Conservation (phyloP, 2,888 invertebrate genomes). For the Heliconius sara region DNA sequence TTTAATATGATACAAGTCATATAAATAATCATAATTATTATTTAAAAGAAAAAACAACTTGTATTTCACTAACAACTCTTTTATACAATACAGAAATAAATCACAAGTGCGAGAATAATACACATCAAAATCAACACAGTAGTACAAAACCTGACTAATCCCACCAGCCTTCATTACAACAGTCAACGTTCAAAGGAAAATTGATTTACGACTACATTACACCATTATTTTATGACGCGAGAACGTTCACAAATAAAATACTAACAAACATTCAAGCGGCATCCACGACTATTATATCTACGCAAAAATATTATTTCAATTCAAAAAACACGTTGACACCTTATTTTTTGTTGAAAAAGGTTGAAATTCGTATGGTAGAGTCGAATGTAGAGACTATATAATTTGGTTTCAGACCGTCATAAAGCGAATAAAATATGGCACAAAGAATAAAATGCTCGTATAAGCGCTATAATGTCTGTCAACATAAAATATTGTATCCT, state of each 20-base stretch:
- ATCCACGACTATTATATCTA: slow-evolving; percentile 80
- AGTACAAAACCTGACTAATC: slow-evolving; percentile 45
- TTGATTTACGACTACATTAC: slow-evolving; percentile 82
- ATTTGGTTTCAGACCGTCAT: slow-evolving; percentile 73
- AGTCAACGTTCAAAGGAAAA: slow-evolving; percentile 80
- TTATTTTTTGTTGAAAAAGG: slow-evolving; percentile 52
- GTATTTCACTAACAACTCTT: slow-evolving; percentile 3
- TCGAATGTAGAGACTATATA: slow-evolving; percentile 48
- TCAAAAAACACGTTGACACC: slow-evolving; percentile 42
- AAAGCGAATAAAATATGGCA: slow-evolving; percentile 84
- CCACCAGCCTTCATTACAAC: slow-evolving; percentile 77
- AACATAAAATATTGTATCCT: slow-evolving; percentile 84
- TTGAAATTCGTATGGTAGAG: slow-evolving; percentile 50
- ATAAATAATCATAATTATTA: neutral
- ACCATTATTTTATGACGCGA: slow-evolving; percentile 83
- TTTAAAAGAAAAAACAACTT: neutral
- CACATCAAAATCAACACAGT: slow-evolving; percentile 39
- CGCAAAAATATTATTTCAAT: slow-evolving; percentile 53
- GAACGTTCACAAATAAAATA: slow-evolving; percentile 83
- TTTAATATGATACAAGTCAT: neutral
- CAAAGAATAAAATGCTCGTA: slow-evolving; percentile 83
- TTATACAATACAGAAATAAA: slow-evolving; percentile 55
- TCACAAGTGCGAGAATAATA: slow-evolving; percentile 60
- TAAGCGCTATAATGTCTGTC: slow-evolving; percentile 84
- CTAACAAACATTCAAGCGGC: slow-evolving; percentile 83